A percentile compares a stretch with the other conserved stretches of the same genome.
These are phyloP conservation scores for Aphyosemion australe DNA, from an alignment of 2,113 vertebrate species.

Conservation along the genomic window DNA sequence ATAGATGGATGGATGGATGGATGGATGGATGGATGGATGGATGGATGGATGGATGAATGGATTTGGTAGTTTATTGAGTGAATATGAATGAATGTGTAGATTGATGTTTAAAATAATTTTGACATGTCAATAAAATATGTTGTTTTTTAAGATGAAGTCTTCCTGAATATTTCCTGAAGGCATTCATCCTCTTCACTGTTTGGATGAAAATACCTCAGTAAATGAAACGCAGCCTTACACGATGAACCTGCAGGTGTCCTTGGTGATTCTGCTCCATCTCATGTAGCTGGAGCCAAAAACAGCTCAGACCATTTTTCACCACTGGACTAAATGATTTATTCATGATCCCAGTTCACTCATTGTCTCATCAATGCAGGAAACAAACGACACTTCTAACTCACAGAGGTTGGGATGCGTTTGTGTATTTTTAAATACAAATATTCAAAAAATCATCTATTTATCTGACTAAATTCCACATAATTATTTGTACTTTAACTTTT, in stretches of 20 bases:
- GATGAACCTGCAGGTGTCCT: not conserved
- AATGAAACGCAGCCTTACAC: not conserved
- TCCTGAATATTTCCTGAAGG: not conserved
- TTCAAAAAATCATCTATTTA: not conserved
- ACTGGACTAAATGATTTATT: slow-evolving; percentile 48
- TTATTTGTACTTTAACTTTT: not conserved
- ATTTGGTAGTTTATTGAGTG: no score
- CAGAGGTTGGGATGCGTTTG: not conserved
- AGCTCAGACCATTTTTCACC: slow-evolving; percentile 12
- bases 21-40: no score
- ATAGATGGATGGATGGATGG: no score
- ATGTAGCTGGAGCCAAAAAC: slow-evolving; percentile 1
- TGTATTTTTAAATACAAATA: slow-evolving; percentile 4
- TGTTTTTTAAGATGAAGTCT: no score
- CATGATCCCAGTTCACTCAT: slow-evolving; percentile 33
- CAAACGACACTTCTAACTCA: slow-evolving; percentile 35
- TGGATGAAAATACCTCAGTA: not conserved
- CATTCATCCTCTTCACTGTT: not conserved
- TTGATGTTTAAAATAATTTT: no score
- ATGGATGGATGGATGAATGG: no score
- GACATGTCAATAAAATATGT: no score
- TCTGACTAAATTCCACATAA: not conserved
- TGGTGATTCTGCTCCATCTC: slow-evolving; percentile 19
- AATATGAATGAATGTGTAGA: no score
- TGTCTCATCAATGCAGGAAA: not conserved